Evolutionary conservation across 2,113 vertebrate genomes (phyloP), one percentile per base, ranked within the genome.

Genomic region (Mormyrus iriodes): DNA sequence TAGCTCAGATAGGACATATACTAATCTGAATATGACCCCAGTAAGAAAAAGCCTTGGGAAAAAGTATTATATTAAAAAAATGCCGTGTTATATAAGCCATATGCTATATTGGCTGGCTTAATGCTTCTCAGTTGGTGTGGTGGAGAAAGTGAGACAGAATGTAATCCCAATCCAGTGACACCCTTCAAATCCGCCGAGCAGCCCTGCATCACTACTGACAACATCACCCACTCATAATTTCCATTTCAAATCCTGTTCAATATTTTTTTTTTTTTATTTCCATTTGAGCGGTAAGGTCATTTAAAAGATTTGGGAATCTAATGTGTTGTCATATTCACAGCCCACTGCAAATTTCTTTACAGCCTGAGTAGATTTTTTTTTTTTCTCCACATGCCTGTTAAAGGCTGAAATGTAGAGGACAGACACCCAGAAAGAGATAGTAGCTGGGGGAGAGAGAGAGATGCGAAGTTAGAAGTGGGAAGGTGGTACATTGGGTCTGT

Each of bases 231-330:
- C 82, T 84, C 82, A 48, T 21, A 17, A 84, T 84, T 48, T 48
- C 79, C 79, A 48, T 83, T 84, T 48, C 82, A 84, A 48, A 84
- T 84, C 82, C 82, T 46, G 82, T 4, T n/a, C n/a, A n/a, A n/a
- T 21, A 4, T 69, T 69, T 10, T 4, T 69, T 39, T n/a, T 17
- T 76, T 35, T 42, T 19, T 48, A 9, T 79, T 84, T 84, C 82
- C 82, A 84, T 84, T 84, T 46, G 19, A 84, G 82, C 24, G 1
- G 19, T 48, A 84, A 84, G 42, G 82, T 84, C 82, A 84, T 39
- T 84, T 84, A 48, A 48, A 46, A 84, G 82, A 84, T 84, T 84
- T 82, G 42, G 44, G 82, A 27, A 24, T 46, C 42, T 48, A 48
- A 84, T 5, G 82, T 7, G 6, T 19, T 5, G 82, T 46, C 17